Evolutionary conservation across 2,888 invertebrate species (phyloP).

Genomic region (Drosophila borealis): DNA sequence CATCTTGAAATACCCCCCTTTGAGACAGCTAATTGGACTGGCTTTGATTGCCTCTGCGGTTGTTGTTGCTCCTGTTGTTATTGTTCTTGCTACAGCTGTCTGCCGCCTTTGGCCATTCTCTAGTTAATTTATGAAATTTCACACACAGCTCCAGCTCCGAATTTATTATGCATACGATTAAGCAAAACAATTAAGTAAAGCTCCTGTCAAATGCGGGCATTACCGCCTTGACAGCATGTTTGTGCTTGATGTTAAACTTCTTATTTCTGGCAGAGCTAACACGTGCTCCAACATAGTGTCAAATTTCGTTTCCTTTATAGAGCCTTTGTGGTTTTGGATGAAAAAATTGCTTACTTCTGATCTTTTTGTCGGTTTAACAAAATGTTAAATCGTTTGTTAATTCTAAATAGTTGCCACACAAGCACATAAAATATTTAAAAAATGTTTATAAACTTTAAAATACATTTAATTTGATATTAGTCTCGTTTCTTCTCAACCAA

Average conservation of each 20-base stretch:
- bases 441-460: too few relatives aligned
- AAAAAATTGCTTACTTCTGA: too few relatives aligned
- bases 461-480: too few relatives aligned
- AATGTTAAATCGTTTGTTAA: too few relatives aligned
- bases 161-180: conserved; percentile 39
- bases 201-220: not conserved
- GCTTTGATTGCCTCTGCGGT: conserved; percentile 39
- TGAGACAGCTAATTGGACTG: conserved; percentile 38
- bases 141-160: conserved; percentile 21
- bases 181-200: conserved; percentile 17
- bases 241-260: not conserved
- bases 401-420: too few relatives aligned
- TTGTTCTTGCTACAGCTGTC: not conserved
- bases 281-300: too few relatives aligned
- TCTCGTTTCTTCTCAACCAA: too few relatives aligned
- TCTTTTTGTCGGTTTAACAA: too few relatives aligned
- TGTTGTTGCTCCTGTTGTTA: too few relatives aligned
- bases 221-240: not conserved
- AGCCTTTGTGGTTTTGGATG: too few relatives aligned
- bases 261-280: not conserved
- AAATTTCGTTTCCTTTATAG: not conserved
- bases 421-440: too few relatives aligned
- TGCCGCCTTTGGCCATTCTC: not conserved
- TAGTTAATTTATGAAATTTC: conserved; percentile 32
- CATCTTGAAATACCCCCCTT: conserved; percentile 12